These are phyloP conservation scores for Chironomus tepperi DNA, from an alignment of 1,140 invertebrate genomes.

Conservation along the genomic window DNA sequence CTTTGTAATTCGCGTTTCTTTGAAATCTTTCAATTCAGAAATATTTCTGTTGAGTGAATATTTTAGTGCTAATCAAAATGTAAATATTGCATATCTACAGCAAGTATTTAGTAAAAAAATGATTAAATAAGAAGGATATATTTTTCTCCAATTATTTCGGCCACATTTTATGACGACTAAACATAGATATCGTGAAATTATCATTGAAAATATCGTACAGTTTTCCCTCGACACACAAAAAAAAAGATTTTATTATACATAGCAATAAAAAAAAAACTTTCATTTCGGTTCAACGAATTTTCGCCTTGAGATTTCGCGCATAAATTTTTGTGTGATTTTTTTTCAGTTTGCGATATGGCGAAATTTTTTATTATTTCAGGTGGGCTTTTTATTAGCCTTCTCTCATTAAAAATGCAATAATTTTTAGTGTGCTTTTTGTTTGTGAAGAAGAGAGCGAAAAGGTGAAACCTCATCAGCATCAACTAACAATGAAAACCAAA, in stretches of 20 bases:
- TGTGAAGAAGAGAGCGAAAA: not conserved
- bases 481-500: not conserved
- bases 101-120: too few species aligned
- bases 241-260: not conserved
- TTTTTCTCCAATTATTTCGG: too few species aligned
- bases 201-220: slow-evolving; percentile 2
- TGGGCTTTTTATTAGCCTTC: not conserved
- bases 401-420: slow-evolving; percentile 17
- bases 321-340: not conserved
- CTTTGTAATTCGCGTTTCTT: too few species aligned
- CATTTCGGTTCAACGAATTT: slow-evolving; percentile 12
- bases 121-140: too few species aligned
- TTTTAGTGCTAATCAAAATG: too few species aligned
- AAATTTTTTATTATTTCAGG: slow-evolving; percentile 18
- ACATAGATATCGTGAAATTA: not conserved
- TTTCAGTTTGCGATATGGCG: slow-evolving; percentile 2
- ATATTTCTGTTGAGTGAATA: too few species aligned
- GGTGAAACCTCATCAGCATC: slow-evolving; percentile 23
- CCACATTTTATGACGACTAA: too few species aligned
- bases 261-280: slow-evolving; percentile 3
- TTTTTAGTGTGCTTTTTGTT: not conserved
- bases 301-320: slow-evolving; percentile 2
- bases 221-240: slow-evolving; percentile 6
- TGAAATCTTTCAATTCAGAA: too few species aligned
- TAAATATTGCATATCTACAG: too few species aligned